Conservation (phyloP, 2,888 invertebrate genomes). For the Boloria euphrosyne region DNA sequence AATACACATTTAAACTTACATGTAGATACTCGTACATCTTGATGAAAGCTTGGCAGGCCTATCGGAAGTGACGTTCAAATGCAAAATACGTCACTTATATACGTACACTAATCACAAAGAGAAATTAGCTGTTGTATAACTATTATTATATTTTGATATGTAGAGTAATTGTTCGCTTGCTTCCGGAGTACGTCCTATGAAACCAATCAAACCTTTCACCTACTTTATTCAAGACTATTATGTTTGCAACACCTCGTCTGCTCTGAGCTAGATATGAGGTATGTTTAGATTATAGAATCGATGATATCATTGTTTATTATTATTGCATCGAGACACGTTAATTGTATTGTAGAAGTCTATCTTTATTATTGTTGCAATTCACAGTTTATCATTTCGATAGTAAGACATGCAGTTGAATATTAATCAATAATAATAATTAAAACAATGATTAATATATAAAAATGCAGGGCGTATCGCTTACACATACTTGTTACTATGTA, state of each 20-base stretch:
- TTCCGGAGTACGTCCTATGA: constrained; percentile 14
- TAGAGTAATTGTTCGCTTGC: constrained; percentile 44
- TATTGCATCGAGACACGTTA: constrained; percentile 8
- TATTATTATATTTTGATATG: constrained; percentile 45
- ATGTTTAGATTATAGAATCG: constrained; percentile 44
- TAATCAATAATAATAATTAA: too few species aligned
- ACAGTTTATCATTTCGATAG: too few species aligned
- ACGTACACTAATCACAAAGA: constrained; percentile 51
- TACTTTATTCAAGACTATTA: constrained; percentile 11
- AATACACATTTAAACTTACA: constrained; percentile 23
- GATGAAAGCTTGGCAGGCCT: constrained; percentile 7
- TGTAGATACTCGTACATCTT: constrained; percentile 30
- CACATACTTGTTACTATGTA: too few species aligned
- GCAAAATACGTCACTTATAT: constrained; percentile 50
- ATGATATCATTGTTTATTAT: constrained; percentile 49
- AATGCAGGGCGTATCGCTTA: too few species aligned
- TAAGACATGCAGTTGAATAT: too few species aligned
- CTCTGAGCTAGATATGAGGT: constrained; percentile 19
- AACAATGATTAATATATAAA: too few species aligned
- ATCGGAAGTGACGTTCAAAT: constrained; percentile 50
- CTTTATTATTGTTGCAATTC: too few species aligned
- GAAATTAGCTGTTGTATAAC: constrained; percentile 54
- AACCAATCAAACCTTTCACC: constrained; percentile 8
- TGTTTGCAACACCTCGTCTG: constrained; percentile 13
- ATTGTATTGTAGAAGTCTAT: neutral